phyloP scores from a whole-genome alignment of 2,888 invertebrate genomes.

The Margaritifera margaritifera region DNA sequence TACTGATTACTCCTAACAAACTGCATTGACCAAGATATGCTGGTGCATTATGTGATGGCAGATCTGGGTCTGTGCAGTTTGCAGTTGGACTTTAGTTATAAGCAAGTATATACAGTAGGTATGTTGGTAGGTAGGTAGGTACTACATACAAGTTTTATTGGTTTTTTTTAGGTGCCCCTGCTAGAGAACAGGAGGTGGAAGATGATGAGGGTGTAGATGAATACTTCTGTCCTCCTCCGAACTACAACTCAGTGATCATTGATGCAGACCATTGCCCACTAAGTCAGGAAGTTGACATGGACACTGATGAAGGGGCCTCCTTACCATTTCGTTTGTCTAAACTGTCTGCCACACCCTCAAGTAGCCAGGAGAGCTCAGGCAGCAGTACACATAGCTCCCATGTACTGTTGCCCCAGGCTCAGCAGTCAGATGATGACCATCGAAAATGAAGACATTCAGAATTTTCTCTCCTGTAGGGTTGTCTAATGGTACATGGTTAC shows the following conservation, averaged over 20 bases:
- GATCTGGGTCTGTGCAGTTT: no score
- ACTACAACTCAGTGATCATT: conserved; percentile 33
- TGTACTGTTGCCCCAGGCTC: conserved; percentile 36
- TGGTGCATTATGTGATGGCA: no score
- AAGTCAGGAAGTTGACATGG: conserved; percentile 31
- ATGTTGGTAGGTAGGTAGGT: no score
- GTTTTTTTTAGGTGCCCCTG: background rate
- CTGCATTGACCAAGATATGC: no score
- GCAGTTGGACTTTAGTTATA: no score
- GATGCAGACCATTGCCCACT: conserved; percentile 30
- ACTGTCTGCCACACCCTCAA: conserved; percentile 34
- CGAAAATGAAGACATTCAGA: no score
- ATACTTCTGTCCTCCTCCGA: conserved; percentile 17
- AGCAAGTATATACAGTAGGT: no score
- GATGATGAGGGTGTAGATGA: background rate
- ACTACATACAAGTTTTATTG: no score
- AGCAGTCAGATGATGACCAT: no score
- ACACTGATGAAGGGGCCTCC: conserved; percentile 30
- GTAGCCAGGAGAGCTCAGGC: conserved; percentile 51
- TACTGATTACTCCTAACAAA: no score
- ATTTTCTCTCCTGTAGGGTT: no score
- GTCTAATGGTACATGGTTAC: no score
- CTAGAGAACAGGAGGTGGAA: background rate
- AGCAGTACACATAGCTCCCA: conserved; percentile 55
- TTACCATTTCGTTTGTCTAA: conserved; percentile 26